Conservation (phyloP, 2,113 vertebrate species). For the Gallinago paraguaiae region DNA sequence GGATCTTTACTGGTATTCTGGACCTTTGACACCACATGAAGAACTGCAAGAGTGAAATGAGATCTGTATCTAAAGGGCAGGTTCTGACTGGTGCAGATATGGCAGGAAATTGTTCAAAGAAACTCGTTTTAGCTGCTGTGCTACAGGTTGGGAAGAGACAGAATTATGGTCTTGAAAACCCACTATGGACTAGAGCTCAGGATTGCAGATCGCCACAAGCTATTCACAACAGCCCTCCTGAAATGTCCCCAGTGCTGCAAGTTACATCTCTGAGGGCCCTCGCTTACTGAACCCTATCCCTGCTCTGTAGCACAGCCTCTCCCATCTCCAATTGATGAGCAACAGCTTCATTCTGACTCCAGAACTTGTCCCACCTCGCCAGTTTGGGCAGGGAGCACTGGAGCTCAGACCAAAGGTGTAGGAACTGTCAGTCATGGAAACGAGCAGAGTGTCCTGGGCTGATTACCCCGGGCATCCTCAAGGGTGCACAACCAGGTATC, state of each 20-base stretch:
- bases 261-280: not conserved
- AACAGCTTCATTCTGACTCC: not conserved
- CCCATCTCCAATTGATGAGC: not conserved
- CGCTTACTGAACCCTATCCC: not conserved
- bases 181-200: not conserved
- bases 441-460: not conserved
- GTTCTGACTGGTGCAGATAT: not conserved
- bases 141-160: not conserved
- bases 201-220: not conserved
- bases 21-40: not conserved
- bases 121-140: not conserved
- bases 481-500: rapidly evolving
- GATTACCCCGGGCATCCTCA: not conserved
- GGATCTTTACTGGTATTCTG: not conserved
- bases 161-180: not conserved
- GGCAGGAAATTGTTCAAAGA: not conserved
- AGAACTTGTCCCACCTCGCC: not conserved
- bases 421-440: not conserved
- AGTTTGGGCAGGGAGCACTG: too few relatives aligned
- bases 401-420: rapidly evolving
- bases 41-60: not conserved
- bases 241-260: not conserved
- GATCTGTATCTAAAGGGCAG: not conserved
- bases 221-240: not conserved
- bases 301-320: not conserved